Percentiles rank a stretch among this genome's conserved stretches.
Conservation (phyloP, 2,888 invertebrate species). For the Liposcelis brunnea region DNA sequence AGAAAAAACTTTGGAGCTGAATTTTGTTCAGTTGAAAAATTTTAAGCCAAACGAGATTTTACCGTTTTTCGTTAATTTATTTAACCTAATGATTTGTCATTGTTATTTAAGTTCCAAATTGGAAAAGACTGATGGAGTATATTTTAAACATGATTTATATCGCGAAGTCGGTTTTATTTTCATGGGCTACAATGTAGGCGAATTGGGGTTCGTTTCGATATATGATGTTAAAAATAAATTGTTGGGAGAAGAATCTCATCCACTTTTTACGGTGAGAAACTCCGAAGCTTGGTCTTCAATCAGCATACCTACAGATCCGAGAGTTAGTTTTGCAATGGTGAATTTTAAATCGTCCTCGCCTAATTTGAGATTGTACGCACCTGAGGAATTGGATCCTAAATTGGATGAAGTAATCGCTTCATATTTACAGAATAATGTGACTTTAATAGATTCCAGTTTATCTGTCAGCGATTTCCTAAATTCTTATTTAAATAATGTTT, state of each 20-base stretch:
- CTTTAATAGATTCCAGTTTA: constrained; percentile 9
- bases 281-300: constrained; percentile 1
- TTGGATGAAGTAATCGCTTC: constrained; percentile 14
- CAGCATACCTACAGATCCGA: constrained; percentile 18
- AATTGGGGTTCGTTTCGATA: constrained; percentile 25
- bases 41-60: constrained; percentile 21
- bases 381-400: constrained; percentile 20
- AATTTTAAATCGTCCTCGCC: constrained; percentile 17
- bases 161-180: constrained; percentile 12
- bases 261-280: constrained; percentile 9
- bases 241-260: constrained; percentile 21
- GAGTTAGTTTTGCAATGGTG: constrained; percentile 23
- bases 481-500: constrained; percentile 19
- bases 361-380: constrained; percentile 20
- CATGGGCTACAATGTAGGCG: constrained; percentile 25
- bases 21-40: constrained; percentile 22
- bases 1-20: constrained; percentile 20
- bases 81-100: constrained; percentile 25
- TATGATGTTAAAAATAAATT: constrained; percentile 22
- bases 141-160: background rate
- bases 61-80: constrained; percentile 24
- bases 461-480: constrained; percentile 20
- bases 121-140: background rate
- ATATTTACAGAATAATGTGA: constrained; percentile 14
- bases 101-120: constrained; percentile 16